These are phyloP conservation scores for Mesembrinibis cayennensis DNA, from an alignment of 2,113 vertebrate genomes.

Conservation along the genomic window DNA sequence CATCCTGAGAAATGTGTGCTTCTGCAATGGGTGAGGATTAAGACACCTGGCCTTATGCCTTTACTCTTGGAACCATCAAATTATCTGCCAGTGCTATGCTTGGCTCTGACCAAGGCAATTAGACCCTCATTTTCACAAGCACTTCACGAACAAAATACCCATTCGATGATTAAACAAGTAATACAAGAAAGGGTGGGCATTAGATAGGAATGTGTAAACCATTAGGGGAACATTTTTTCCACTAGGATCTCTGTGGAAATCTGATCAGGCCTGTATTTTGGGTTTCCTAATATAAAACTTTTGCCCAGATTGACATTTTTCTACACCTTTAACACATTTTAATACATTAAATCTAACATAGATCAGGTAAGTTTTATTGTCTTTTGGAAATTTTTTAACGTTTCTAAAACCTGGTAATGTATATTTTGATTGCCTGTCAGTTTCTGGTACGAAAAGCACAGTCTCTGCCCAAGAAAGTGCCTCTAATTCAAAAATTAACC, in stretches of 20 bases:
- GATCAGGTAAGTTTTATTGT: slow-evolving; percentile 71
- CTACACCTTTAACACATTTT: slow-evolving; percentile 76
- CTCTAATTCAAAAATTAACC: background rate
- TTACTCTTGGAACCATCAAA: slow-evolving; percentile 59
- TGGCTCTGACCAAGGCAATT: slow-evolving; percentile 60
- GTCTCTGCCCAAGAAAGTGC: background rate
- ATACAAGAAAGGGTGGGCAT: slow-evolving; percentile 71
- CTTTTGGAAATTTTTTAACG: slow-evolving; percentile 26
- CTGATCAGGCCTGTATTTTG: slow-evolving; percentile 72
- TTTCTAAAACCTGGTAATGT: slow-evolving; percentile 1
- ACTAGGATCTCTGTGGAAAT: slow-evolving; percentile 75
- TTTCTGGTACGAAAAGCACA: background rate
- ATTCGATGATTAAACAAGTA: slow-evolving; percentile 57
- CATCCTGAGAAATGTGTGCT: slow-evolving; percentile 39
- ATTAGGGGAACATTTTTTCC: slow-evolving; percentile 74
- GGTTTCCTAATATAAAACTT: slow-evolving; percentile 74
- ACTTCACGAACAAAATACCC: slow-evolving; percentile 62
- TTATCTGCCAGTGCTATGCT: slow-evolving; percentile 68
- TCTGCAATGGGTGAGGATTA: slow-evolving; percentile 57
- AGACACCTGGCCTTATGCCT: slow-evolving; percentile 52
- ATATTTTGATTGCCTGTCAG: slow-evolving; percentile 27
- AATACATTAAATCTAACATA: slow-evolving; percentile 70
- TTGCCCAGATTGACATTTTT: slow-evolving; percentile 73
- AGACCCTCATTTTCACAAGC: slow-evolving; percentile 62
- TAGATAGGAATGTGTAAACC: slow-evolving; percentile 77